A percentile compares a stretch with the other conserved stretches of the same genome.
Conservation (phyloP, 2,797 vertebrate species). For the Sebastes variabilis region DNA sequence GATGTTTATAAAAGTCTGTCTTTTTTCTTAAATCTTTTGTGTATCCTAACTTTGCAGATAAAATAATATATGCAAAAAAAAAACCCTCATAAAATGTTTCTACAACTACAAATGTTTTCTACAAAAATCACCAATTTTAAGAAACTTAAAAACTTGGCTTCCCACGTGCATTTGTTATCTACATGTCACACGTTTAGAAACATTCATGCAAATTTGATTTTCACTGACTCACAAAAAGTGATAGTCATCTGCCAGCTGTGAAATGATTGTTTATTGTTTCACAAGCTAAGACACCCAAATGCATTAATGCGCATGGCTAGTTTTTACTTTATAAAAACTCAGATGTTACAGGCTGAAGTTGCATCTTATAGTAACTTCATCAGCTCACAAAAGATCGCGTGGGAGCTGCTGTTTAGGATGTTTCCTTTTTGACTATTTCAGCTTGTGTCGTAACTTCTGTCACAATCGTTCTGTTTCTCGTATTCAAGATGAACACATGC, state of each 20-base stretch:
- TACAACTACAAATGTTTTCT: not conserved
- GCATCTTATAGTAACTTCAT: not conserved
- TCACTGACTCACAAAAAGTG: not conserved
- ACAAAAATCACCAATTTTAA: not conserved
- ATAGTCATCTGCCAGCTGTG: not conserved
- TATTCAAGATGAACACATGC: not conserved
- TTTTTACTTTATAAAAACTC: not conserved
- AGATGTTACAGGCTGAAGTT: not conserved
- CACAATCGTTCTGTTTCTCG: not conserved
- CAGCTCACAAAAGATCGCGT: not conserved
- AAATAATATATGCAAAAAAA: not conserved
- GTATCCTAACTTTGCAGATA: not conserved
- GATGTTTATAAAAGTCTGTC: not conserved
- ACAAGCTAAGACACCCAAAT: not conserved
- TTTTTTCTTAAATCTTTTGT: not conserved
- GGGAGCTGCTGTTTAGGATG: constrained; percentile 4
- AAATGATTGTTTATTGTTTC: not conserved
- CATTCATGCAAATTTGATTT: constrained; percentile 13
- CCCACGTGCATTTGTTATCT: not conserved
- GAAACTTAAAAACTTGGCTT: not conserved
- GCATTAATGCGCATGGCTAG: not conserved
- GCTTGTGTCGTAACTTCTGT: constrained; percentile 17
- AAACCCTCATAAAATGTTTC: not conserved
- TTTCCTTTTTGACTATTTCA: constrained; percentile 17
- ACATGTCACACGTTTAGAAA: not conserved